These are phyloP conservation scores for Bembecia ichneumoniformis DNA, from an alignment of 2,888 invertebrate species.

Conservation along the genomic window DNA sequence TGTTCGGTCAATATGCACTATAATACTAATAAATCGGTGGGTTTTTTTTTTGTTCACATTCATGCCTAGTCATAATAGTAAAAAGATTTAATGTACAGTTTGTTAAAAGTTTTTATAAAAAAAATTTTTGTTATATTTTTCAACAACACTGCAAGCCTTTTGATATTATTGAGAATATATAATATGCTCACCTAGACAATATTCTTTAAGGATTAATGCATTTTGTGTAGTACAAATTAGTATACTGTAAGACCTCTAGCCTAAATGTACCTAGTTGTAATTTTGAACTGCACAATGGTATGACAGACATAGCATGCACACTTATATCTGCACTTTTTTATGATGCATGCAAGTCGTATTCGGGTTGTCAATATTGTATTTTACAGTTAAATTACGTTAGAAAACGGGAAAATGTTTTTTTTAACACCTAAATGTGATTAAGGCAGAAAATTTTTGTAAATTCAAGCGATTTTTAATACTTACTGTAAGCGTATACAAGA, in stretches of 20 bases:
- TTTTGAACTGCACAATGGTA: slow-evolving; percentile 18
- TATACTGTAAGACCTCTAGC: slow-evolving; percentile 17
- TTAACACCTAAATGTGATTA: too few species aligned
- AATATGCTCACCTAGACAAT: slow-evolving; percentile 55
- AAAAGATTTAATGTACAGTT: too few species aligned
- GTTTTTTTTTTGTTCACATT: too few species aligned
- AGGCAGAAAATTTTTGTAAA: too few species aligned
- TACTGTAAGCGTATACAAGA: too few species aligned
- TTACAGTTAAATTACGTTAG: neutral
- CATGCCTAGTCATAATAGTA: too few species aligned
- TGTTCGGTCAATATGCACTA: too few species aligned
- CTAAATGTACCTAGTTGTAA: slow-evolving; percentile 17
- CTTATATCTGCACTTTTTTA: neutral
- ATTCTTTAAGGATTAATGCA: slow-evolving; percentile 30
- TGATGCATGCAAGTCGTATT: neutral
- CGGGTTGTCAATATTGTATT: too few species aligned
- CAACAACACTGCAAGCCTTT: neutral
- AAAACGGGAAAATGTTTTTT: too few species aligned
- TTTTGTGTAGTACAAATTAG: slow-evolving; percentile 61
- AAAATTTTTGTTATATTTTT: neutral
- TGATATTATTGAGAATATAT: neutral
- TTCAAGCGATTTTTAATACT: too few species aligned
- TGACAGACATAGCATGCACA: slow-evolving; percentile 5
- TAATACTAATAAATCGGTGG: too few species aligned
- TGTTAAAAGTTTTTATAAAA: neutral